Conservation (phyloP, 2,113 vertebrate species). For the Tragelaphus scriptus region DNA sequence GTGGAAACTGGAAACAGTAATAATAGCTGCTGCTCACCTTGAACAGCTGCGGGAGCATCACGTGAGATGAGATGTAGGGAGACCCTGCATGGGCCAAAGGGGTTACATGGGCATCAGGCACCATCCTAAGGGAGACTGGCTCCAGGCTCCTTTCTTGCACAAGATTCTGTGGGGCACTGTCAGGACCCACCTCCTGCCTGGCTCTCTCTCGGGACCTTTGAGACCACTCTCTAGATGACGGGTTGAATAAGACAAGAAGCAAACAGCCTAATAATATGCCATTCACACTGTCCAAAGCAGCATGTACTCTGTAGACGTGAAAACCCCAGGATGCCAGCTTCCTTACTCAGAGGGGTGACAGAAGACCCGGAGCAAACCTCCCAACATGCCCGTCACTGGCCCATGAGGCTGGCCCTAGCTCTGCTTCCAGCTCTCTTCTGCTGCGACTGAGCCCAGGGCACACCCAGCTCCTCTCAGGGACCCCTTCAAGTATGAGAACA, state of each 20-base stretch:
- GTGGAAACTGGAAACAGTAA: background rate
- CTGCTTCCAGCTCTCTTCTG: background rate
- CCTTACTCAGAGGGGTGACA: background rate
- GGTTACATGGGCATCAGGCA: fast-evolving
- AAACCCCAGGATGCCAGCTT: fast-evolving
- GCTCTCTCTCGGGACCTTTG: background rate
- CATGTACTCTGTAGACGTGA: fast-evolving
- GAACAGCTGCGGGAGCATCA: fast-evolving
- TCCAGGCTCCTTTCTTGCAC: background rate
- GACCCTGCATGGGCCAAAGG: fast-evolving
- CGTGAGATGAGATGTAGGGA: background rate
- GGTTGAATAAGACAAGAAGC: background rate
- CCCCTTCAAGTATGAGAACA: background rate
- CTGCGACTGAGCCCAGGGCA: fast-evolving
- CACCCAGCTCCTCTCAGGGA: background rate
- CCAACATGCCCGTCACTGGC: fast-evolving
- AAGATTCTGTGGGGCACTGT: background rate
- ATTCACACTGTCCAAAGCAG: fast-evolving
- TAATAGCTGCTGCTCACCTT: fast-evolving
- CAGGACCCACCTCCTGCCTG: background rate
- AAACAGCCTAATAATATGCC: fast-evolving
- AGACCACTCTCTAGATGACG: background rate
- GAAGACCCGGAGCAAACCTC: background rate
- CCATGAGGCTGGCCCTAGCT: background rate
- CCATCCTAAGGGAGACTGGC: background rate